phyloP scores from a whole-genome alignment of 2,888 invertebrate genomes.

The Drosophila setosimentum region DNA sequence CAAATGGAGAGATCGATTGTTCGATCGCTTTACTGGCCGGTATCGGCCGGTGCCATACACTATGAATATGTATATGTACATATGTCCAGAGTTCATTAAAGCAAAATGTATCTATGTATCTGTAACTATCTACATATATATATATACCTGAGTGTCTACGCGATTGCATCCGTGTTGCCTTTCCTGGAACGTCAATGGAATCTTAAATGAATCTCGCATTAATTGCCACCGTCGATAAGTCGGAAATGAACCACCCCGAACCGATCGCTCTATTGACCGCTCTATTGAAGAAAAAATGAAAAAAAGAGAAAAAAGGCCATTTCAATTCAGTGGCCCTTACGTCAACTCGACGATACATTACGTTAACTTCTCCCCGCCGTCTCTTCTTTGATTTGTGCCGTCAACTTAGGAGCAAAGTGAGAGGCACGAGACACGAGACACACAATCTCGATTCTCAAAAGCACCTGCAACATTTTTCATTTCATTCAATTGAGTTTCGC shows the following conservation, averaged over 20 bases:
- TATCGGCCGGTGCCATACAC: constrained; percentile 55
- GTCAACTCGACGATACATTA: constrained; percentile 64
- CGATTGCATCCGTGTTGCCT: constrained; percentile 66
- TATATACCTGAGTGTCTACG: too few species aligned
- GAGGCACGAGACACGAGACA: constrained; percentile 56
- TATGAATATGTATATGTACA: constrained; percentile 58
- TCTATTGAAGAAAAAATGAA: constrained; percentile 3
- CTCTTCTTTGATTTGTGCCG: constrained; percentile 61
- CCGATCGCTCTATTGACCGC: constrained; percentile 10
- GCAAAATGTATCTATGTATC: constrained; percentile 6
- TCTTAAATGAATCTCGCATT: constrained; percentile 28
- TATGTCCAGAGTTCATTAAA: constrained; percentile 29
- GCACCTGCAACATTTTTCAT: constrained; percentile 64
- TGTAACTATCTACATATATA: not conserved
- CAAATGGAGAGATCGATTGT: constrained; percentile 26
- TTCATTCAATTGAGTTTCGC: constrained; percentile 63
- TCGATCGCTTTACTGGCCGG: constrained; percentile 22
- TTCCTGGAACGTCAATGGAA: constrained; percentile 49
- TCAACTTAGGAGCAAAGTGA: constrained; percentile 35
- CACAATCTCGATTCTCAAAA: constrained; percentile 45
- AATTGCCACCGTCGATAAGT: constrained; percentile 25
- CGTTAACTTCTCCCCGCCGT: not conserved
- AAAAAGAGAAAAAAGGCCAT: constrained; percentile 54
- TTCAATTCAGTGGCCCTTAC: constrained; percentile 68
- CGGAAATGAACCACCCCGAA: constrained; percentile 2